Conservation (phyloP, 2,113 vertebrate genomes). For the Choloepus hoffmanni region DNA sequence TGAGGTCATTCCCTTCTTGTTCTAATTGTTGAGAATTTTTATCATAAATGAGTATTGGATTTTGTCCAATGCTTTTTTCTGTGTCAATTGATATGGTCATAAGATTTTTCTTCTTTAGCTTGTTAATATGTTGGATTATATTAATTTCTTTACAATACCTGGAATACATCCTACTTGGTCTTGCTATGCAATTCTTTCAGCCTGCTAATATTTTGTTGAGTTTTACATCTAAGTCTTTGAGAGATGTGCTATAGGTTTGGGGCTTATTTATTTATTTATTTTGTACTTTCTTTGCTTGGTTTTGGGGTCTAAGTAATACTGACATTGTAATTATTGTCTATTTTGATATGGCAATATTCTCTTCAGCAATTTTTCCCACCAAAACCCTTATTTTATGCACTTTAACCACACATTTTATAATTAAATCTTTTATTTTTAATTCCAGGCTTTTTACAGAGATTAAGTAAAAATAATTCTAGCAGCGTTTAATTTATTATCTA, state of each 20-base stretch:
- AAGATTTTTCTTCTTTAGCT: background rate
- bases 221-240: background rate
- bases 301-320: background rate
- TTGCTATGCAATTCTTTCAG: background rate
- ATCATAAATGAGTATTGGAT: background rate
- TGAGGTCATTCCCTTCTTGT: background rate
- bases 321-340: background rate
- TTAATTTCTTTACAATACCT: conserved; percentile 16
- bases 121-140: background rate
- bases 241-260: background rate
- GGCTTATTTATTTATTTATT: background rate
- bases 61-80: background rate
- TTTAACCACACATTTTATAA: background rate
- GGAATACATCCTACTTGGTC: background rate
- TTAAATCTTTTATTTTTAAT: background rate
- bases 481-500: background rate
- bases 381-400: background rate
- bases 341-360: conserved; percentile 1
- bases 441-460: background rate
- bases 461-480: background rate
- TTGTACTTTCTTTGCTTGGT: background rate
- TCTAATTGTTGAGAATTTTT: background rate
- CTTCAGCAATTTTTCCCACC: background rate
- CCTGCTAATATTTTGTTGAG: background rate
- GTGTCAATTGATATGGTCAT: background rate